Conservation (phyloP, 2,113 vertebrate species). For the Nerophis ophidion region DNA sequence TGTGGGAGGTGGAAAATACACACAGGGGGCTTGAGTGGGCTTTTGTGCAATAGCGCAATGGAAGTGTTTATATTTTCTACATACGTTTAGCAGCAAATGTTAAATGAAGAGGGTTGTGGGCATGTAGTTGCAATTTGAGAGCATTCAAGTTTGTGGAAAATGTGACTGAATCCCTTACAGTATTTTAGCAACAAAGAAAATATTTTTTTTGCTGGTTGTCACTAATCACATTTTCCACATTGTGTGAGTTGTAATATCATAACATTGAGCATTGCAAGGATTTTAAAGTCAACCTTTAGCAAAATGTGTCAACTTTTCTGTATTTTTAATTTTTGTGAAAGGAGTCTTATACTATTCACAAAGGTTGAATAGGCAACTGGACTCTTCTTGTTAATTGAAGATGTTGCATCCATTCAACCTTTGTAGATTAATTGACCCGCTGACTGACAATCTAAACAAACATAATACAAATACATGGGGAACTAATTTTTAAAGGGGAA, state of each 20-base stretch:
- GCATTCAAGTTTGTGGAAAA: neutral
- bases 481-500: too few relatives aligned
- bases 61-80: slow-evolving; percentile 39
- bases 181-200: neutral
- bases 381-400: too few relatives aligned
- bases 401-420: too few relatives aligned
- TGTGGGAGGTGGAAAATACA: slow-evolving; percentile 44
- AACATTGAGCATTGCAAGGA: too few relatives aligned
- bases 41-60: slow-evolving; percentile 29
- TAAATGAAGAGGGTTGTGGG: neutral
- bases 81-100: neutral
- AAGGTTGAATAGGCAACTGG: too few relatives aligned
- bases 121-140: neutral
- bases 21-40: slow-evolving; percentile 18
- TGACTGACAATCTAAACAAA: too few relatives aligned
- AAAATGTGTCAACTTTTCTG: too few relatives aligned
- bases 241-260: neutral
- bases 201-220: neutral
- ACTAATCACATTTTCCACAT: neutral
- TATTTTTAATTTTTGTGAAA: too few relatives aligned
- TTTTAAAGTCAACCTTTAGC: too few relatives aligned
- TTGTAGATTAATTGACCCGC: too few relatives aligned
- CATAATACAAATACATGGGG: too few relatives aligned
- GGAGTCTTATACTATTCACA: too few relatives aligned
- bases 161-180: neutral